phyloP scores from a whole-genome alignment of 2,888 invertebrate genomes.

The Poecilobothrus nobilitatus region DNA sequence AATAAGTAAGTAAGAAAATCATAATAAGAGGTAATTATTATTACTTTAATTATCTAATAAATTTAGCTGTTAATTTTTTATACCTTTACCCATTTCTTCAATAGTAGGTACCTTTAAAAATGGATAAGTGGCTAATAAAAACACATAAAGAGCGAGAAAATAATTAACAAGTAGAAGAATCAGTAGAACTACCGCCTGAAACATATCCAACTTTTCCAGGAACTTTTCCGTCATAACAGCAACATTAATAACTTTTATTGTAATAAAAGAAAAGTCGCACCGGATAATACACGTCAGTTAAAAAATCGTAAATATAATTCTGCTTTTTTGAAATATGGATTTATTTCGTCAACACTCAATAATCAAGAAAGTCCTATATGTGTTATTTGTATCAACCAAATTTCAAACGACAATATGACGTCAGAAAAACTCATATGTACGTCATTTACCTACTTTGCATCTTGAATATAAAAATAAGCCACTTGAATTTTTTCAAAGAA shows the following conservation, averaged over 20 bases:
- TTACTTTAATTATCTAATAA: too few species aligned
- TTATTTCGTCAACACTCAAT: conserved; percentile 7
- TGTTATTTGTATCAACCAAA: neutral
- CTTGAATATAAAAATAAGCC: conserved; percentile 7
- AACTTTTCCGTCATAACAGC: neutral
- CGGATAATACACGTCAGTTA: conserved; percentile 1
- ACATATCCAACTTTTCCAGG: neutral
- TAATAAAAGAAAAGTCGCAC: neutral
- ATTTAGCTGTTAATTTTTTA: too few species aligned
- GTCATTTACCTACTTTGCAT: conserved; percentile 7
- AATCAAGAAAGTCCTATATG: conserved; percentile 3
- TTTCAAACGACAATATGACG: conserved; percentile 3
- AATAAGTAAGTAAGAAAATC: too few species aligned
- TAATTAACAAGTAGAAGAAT: neutral
- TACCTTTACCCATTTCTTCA: too few species aligned
- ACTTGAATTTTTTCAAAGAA: too few species aligned
- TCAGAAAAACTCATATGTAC: neutral
- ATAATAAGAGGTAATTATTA: too few species aligned
- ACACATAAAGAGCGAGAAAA: neutral
- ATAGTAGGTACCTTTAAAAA: neutral
- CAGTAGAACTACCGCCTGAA: neutral
- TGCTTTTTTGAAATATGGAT: conserved; percentile 8
- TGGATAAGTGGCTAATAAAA: conserved; percentile 7
- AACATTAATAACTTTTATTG: conserved; percentile 1
- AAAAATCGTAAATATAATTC: conserved; percentile 8